Percentiles rank a stretch among this genome's conserved stretches.
phyloP scores from a whole-genome alignment of 1,140 invertebrate genomes.

The Anoplophora glabripennis region DNA sequence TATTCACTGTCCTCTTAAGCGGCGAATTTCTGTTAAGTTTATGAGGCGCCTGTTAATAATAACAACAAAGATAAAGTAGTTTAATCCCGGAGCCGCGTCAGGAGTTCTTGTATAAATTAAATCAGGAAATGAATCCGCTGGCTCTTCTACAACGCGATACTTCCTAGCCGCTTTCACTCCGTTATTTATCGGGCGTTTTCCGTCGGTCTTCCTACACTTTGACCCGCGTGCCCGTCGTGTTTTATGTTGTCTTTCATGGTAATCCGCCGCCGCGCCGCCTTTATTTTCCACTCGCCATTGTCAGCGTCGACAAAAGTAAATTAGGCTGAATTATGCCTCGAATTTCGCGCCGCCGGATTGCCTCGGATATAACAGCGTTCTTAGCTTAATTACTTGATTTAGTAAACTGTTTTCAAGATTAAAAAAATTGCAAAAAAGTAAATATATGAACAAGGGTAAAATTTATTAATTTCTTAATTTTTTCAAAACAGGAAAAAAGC shows the following conservation, averaged over 20 bases:
- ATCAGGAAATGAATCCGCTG: constrained; percentile 47
- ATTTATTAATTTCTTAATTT: too few relatives aligned
- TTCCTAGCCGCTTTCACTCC: constrained; percentile 41
- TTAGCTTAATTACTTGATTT: too few relatives aligned
- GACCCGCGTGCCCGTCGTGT: background rate
- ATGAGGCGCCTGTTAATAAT: constrained; percentile 28
- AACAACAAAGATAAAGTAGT: constrained; percentile 44
- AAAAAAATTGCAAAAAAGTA: too few relatives aligned
- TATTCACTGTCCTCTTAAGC: constrained; percentile 8
- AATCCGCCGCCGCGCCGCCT: too few relatives aligned
- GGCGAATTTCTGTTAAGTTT: constrained; percentile 31
- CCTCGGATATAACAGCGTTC: too few relatives aligned
- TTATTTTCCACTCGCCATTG: too few relatives aligned
- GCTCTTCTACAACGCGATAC: constrained; percentile 38
- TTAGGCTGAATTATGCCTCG: too few relatives aligned
- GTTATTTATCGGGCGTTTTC: constrained; percentile 45
- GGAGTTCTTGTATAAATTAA: constrained; percentile 45
- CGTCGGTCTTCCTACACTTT: constrained; percentile 31
- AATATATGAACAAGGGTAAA: too few relatives aligned
- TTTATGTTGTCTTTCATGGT: background rate
- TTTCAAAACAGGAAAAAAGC: too few relatives aligned
- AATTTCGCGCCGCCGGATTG: too few relatives aligned
- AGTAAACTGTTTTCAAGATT: too few relatives aligned
- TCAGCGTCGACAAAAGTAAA: too few relatives aligned
- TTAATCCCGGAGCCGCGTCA: constrained; percentile 38